Percentiles rank a stretch among this genome's conserved stretches.
phyloP scores from a whole-genome alignment of 2,888 invertebrate species.

The Hermaeophaga mercurialis region DNA sequence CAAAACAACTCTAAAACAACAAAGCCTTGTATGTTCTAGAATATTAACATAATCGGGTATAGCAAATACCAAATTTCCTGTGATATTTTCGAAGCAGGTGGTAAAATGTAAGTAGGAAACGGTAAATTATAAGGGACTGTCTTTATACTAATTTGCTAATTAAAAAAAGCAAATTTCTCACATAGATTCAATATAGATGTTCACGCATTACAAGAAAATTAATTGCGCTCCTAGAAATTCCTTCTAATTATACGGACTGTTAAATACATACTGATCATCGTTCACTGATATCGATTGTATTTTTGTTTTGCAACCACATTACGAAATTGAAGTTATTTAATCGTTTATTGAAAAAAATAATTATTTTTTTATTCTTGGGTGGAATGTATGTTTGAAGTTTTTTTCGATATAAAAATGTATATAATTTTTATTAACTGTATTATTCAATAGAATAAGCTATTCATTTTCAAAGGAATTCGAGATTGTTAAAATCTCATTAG shows the following conservation, averaged over 20 bases:
- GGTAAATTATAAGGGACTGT: slow-evolving; percentile 9
- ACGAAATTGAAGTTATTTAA: too few species aligned
- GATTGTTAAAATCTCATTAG: too few species aligned
- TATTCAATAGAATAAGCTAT: too few species aligned
- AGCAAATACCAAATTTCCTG: slow-evolving; percentile 10
- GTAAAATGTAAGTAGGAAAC: slow-evolving; percentile 15
- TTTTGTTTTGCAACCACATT: too few species aligned
- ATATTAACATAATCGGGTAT: slow-evolving; percentile 3
- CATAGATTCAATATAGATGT: slow-evolving; percentile 38
- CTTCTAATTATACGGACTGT: slow-evolving; percentile 34
- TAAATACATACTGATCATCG: slow-evolving; percentile 29
- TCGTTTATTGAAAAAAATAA: too few species aligned
- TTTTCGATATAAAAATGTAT: too few species aligned
- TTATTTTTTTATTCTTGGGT: too few species aligned
- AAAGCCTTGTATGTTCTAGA: not conserved
- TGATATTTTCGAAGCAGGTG: slow-evolving; percentile 3
- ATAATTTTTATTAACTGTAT: too few species aligned
- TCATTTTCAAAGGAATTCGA: too few species aligned
- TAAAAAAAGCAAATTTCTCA: slow-evolving; percentile 35
- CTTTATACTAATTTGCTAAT: slow-evolving; percentile 28
- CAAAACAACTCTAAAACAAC: too few species aligned
- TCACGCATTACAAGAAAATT: slow-evolving; percentile 44
- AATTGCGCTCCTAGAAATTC: slow-evolving; percentile 44
- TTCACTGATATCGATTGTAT: not conserved
- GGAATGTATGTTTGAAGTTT: too few species aligned